Percentiles rank a stretch among this genome's conserved stretches.
These are phyloP conservation scores for Willisornis vidua DNA, from an alignment of 2,113 vertebrate species.

Conservation along the genomic window DNA sequence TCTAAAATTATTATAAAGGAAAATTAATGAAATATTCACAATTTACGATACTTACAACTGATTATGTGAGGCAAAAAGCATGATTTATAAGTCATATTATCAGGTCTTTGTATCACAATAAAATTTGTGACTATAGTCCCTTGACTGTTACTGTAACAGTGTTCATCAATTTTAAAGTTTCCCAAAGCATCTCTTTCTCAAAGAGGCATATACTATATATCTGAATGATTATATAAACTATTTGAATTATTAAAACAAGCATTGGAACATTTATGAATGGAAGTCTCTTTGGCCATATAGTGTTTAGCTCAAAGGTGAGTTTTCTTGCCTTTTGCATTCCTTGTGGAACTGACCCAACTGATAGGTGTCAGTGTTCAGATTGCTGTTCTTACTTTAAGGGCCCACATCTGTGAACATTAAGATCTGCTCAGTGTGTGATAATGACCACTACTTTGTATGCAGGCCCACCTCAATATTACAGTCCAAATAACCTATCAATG, in stretches of 20 bases:
- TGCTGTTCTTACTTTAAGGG: constrained; percentile 47
- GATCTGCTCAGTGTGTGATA: constrained; percentile 30
- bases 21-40: constrained; percentile 8
- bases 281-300: constrained; percentile 19
- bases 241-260: not conserved
- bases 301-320: constrained; percentile 58
- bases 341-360: not conserved
- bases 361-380: constrained; percentile 61
- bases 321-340: constrained; percentile 3
- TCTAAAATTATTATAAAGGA: not conserved
- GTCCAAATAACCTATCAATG: not conserved
- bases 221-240: not conserved
- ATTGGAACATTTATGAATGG: constrained; percentile 19
- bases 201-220: not conserved
- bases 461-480: not conserved
- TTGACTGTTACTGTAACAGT: not conserved
- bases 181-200: not conserved
- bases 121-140: not conserved
- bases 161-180: not conserved
- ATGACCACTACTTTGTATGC: constrained; percentile 10
- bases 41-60: not conserved
- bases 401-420: constrained; percentile 53
- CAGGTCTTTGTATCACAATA: not conserved
- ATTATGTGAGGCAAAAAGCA: not conserved
- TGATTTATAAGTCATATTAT: not conserved